Evolutionary conservation across 2,113 vertebrate species (phyloP).

Genomic region (Leptodactylus fuscus): DNA sequence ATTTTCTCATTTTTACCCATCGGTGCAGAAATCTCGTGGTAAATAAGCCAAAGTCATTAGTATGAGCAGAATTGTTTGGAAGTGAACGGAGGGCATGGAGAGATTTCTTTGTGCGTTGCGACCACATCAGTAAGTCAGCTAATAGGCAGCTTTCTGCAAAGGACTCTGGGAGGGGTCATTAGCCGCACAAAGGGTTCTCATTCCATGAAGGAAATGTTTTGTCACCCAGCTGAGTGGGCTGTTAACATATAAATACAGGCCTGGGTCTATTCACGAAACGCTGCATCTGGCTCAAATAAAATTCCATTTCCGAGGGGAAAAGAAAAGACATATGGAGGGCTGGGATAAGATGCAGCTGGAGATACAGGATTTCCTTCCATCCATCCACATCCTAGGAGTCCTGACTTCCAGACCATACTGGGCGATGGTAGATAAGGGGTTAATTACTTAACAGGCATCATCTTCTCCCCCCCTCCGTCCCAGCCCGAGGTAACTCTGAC

Average conservation of each 20-base stretch:
- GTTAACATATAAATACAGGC: conserved; percentile 44
- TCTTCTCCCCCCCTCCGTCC: neutral
- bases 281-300: conserved; percentile 3
- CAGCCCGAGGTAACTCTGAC: neutral
- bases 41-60: conserved; percentile 36
- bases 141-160: conserved; percentile 55
- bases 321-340: neutral
- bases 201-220: conserved; percentile 54
- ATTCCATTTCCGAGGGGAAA: conserved; percentile 10
- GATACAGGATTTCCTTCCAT: too few relatives aligned
- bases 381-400: too few relatives aligned
- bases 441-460: neutral
- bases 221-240: conserved; percentile 53
- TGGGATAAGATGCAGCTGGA: neutral
- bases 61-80: neutral
- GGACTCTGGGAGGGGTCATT: conserved; percentile 56
- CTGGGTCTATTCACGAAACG: neutral
- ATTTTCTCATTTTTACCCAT: neutral
- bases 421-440: neutral
- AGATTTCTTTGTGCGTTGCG: neutral
- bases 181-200: conserved; percentile 7
- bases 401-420: neutral
- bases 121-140: conserved; percentile 28
- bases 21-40: neutral
- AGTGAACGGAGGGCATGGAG: neutral